Conservation (phyloP, 2,888 invertebrate species). For the Horisme vitalbata region DNA sequence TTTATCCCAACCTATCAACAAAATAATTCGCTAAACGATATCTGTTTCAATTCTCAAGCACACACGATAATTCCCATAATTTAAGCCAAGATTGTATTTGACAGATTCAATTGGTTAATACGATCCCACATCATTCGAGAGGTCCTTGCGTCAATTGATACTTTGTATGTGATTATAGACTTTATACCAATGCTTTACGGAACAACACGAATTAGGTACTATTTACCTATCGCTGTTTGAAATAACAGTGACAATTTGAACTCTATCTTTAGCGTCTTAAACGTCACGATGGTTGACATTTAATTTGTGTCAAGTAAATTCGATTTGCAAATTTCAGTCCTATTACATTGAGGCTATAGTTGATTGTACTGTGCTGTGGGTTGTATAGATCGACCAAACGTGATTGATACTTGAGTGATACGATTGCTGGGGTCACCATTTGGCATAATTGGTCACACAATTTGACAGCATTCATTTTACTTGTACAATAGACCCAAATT, state of each 20-base stretch:
- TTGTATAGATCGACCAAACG: constrained; percentile 20
- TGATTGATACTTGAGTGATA: constrained; percentile 25
- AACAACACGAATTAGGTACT: no score
- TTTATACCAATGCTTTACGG: constrained; percentile 4
- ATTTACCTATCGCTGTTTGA: background rate
- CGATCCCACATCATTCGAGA: constrained; percentile 31
- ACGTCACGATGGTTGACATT: constrained; percentile 2
- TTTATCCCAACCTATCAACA: background rate
- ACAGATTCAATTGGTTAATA: constrained; percentile 39
- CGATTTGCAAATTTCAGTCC: background rate
- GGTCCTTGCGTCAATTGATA: constrained; percentile 28
- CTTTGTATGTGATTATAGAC: constrained; percentile 8
- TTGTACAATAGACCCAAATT: no score
- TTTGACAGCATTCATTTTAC: constrained; percentile 6
- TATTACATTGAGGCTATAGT: background rate
- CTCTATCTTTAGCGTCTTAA: constrained; percentile 4
- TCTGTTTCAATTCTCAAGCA: constrained; percentile 19
- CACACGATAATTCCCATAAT: constrained; percentile 25
- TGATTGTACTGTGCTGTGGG: background rate
- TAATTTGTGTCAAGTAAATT: background rate
- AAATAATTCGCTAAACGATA: constrained; percentile 12
- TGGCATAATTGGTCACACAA: constrained; percentile 21
- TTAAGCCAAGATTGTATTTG: constrained; percentile 36
- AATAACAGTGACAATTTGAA: constrained; percentile 3
- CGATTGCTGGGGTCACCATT: constrained; percentile 16